Evolutionary conservation across 1,140 invertebrate genomes (phyloP), one percentile per base, ranked within the genome.

Genomic region (Muscidifurax raptorellus): DNA sequence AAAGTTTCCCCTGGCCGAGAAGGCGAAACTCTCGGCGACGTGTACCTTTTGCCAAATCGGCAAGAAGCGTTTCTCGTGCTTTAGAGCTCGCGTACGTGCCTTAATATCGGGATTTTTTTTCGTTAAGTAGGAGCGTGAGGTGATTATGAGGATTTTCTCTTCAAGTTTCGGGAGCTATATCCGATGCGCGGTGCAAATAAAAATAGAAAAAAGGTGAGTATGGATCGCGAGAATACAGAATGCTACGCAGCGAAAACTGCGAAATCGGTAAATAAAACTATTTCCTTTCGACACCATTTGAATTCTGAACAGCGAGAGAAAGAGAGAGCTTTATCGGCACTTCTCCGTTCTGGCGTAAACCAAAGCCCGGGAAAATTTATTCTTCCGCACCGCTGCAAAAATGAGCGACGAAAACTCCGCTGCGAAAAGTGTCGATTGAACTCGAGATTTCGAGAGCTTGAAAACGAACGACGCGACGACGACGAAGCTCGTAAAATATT

Each of bases 31-130:
- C 79, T 44, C 18, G 18, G 44, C 80, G 75, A 85, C 84, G 84
- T 85, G 84, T 85, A 79, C 75, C 79, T 85, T 85, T 82, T 85
- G 84, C 84, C 74, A 85, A 85, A 85, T 85, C 80, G 72, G 40
- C 80, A 25, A 83, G 64, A 59, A 83, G 77, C 71, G 32, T 30
- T 22, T 40, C 32, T 22, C 27, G 36, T 47, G 27, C 66, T 30
- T 69, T 13, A 9, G 27, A 30, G 28, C 66, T 30, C 13, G 7
- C 25, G 10, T 59, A 81, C 80, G 80, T 74, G 80, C 69, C 47
- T 40, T 74, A 81, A 81, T 81, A 84, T 80, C 28, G 52, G 36
- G 18, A 59, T 59, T 59, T 22, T 59, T 59, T 84, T 80, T 84
- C n/a, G n/a, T 72, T 30, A 75, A 67, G 30, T 2, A 28, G 44